phyloP scores from a whole-genome alignment of 2,113 vertebrate genomes.

The Pandion haliaetus region DNA sequence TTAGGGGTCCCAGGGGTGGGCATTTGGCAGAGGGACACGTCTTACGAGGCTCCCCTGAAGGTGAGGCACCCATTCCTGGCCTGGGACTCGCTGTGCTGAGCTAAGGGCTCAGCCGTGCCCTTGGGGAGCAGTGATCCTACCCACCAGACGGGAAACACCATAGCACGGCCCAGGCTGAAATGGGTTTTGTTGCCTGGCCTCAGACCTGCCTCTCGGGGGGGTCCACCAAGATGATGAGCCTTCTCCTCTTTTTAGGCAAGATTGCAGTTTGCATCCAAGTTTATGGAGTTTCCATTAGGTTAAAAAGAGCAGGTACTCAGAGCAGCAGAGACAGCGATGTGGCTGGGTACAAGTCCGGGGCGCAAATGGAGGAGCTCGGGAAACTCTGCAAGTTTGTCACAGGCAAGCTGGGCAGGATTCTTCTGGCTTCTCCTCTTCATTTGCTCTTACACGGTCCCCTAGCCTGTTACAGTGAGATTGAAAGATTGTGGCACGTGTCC shows the following conservation, averaged over 20 bases:
- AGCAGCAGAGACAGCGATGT: not conserved
- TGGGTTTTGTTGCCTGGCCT: not conserved
- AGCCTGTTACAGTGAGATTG: not conserved
- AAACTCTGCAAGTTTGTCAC: not conserved
- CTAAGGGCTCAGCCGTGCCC: not conserved
- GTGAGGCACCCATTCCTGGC: not conserved
- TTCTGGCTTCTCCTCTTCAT: not conserved
- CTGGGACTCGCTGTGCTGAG: accelerated
- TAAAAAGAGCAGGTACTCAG: not conserved
- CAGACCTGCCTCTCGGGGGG: accelerated
- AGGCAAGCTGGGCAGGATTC: not conserved
- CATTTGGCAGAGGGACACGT: accelerated
- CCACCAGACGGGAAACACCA: not conserved
- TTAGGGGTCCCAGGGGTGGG: not conserved
- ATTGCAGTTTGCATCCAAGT: not conserved
- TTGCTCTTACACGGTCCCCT: not conserved
- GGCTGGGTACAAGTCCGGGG: accelerated
- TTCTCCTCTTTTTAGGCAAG: not conserved
- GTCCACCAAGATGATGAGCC: not conserved
- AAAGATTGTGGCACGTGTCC: not conserved
- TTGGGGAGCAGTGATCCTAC: not conserved
- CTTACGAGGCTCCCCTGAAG: not conserved
- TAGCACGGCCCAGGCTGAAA: not conserved
- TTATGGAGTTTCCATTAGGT: not conserved
- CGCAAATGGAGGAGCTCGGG: not conserved